A percentile compares a stretch with the other conserved stretches of the same genome.
Conservation (phyloP, 2,888 invertebrate genomes). For the Labia minor region DNA sequence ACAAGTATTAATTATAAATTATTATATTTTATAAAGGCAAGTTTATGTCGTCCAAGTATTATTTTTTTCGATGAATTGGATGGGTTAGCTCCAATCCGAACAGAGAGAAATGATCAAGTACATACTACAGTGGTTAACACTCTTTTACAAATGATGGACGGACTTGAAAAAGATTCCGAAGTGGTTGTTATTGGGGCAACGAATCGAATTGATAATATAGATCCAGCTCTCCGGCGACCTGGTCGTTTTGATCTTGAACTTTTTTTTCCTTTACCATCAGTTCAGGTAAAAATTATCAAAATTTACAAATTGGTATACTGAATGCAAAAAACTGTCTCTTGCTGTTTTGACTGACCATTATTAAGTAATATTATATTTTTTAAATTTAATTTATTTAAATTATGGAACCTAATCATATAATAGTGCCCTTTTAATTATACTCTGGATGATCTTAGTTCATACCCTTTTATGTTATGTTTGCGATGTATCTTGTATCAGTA, state of each 20-base stretch:
- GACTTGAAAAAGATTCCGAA: slow-evolving; percentile 44
- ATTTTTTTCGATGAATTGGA: slow-evolving; percentile 52
- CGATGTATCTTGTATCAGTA: no score
- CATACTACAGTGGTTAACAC: slow-evolving; percentile 47
- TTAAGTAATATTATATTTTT: background rate
- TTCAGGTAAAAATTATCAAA: slow-evolving; percentile 29
- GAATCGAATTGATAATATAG: slow-evolving; percentile 46
- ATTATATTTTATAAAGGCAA: background rate
- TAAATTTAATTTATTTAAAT: no score
- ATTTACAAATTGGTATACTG: no score
- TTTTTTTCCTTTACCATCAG: slow-evolving; percentile 41
- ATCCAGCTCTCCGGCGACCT: slow-evolving; percentile 45
- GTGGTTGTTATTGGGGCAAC: slow-evolving; percentile 48
- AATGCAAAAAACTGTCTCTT: background rate
- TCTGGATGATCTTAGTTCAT: no score
- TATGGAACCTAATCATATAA: no score
- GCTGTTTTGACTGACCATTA: background rate
- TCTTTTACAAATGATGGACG: slow-evolving; percentile 46
- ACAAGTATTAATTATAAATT: no score
- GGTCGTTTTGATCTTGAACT: slow-evolving; percentile 48
- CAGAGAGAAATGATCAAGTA: slow-evolving; percentile 46
- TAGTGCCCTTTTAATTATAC: no score
- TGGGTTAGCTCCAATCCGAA: slow-evolving; percentile 47
- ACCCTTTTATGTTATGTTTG: no score
- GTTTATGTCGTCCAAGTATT: slow-evolving; percentile 37